phyloP scores from a whole-genome alignment of 2,113 vertebrate species.

The Hucho hucho region DNA sequence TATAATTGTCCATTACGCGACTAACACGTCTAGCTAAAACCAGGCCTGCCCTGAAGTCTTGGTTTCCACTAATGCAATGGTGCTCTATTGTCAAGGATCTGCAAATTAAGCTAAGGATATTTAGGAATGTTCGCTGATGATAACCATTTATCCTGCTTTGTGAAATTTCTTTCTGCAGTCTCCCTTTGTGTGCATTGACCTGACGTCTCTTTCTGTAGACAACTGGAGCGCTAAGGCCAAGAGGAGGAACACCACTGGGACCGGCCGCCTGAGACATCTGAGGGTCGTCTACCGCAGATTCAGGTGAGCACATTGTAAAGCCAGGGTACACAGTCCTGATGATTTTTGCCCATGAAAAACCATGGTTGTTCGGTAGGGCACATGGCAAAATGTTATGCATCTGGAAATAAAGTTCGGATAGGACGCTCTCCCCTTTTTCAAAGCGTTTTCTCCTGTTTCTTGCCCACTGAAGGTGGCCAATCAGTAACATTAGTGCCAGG shows the following conservation, averaged over 20 bases:
- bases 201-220: constrained; percentile 69
- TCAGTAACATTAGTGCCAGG: too few relatives aligned
- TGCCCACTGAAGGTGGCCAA: too few relatives aligned
- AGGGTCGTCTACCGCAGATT: constrained; percentile 96
- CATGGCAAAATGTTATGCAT: too few relatives aligned
- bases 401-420: neutral
- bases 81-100: too few relatives aligned
- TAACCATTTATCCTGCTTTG: neutral
- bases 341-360: neutral
- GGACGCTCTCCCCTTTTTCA: too few relatives aligned
- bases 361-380: neutral
- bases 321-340: neutral
- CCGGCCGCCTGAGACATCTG: constrained; percentile 95
- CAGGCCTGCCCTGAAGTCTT: too few relatives aligned
- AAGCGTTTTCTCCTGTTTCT: too few relatives aligned
- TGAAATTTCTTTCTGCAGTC: neutral
- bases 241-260: constrained; percentile 95
- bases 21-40: too few relatives aligned
- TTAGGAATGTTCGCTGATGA: too few relatives aligned
- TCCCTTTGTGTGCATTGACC: neutral
- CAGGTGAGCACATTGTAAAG: constrained; percentile 74
- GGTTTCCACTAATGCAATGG: too few relatives aligned
- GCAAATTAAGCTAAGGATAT: too few relatives aligned
- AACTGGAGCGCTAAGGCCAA: constrained; percentile 99
- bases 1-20: too few relatives aligned